These are phyloP conservation scores for Drosophila pruinosa DNA, from an alignment of 1,140 invertebrate genomes.

Conservation along the genomic window DNA sequence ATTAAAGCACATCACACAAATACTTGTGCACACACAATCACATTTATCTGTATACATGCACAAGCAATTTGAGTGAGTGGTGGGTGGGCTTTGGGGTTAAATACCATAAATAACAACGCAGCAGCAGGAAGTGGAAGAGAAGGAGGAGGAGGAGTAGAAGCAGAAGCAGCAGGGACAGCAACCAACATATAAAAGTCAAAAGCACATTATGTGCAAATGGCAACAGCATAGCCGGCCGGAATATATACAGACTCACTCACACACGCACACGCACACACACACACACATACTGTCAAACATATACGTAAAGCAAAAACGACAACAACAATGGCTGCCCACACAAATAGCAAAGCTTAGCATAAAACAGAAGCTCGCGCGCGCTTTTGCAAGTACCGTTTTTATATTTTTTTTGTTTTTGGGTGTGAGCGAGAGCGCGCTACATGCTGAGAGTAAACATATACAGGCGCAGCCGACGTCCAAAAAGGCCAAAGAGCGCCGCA, in stretches of 20 bases:
- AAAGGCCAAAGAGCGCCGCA: slow-evolving; percentile 57
- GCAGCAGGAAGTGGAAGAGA: slow-evolving; percentile 28
- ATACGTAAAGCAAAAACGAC: neutral
- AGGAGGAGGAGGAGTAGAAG: neutral
- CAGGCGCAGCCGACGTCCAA: slow-evolving; percentile 41
- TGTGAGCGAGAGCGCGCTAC: slow-evolving; percentile 11
- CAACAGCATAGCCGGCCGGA: slow-evolving; percentile 57
- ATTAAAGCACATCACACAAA: slow-evolving; percentile 58
- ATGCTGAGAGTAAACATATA: slow-evolving; percentile 17
- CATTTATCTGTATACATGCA: neutral
- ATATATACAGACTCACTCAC: slow-evolving; percentile 26
- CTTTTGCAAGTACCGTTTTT: slow-evolving; percentile 43
- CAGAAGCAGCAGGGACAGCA: slow-evolving; percentile 21
- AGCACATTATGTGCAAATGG: slow-evolving; percentile 56
- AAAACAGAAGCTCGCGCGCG: slow-evolving; percentile 46
- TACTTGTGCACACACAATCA: slow-evolving; percentile 14
- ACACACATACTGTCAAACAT: neutral
- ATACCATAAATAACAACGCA: slow-evolving; percentile 76
- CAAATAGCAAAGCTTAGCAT: slow-evolving; percentile 56
- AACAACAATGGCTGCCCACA: slow-evolving; percentile 24
- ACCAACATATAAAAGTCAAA: slow-evolving; percentile 66
- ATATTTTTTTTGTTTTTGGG: slow-evolving; percentile 2
- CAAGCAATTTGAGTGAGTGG: slow-evolving; percentile 65
- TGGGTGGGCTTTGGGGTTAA: slow-evolving; percentile 59
- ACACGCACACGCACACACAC: neutral